phyloP scores from a whole-genome alignment of 2,113 vertebrate species.

The Psittacara wagleri region DNA sequence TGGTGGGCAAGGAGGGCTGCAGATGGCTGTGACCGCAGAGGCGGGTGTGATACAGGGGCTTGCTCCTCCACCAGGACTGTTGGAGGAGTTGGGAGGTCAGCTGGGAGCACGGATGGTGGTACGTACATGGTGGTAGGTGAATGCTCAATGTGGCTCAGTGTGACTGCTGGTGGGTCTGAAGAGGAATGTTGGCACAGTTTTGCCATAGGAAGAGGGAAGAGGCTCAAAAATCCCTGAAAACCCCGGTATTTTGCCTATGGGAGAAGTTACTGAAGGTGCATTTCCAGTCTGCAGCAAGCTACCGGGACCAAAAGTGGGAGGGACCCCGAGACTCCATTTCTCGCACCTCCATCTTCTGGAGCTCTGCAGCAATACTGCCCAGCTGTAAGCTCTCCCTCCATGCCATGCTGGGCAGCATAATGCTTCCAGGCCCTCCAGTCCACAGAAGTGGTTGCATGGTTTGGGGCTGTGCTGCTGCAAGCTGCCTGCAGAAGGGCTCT shows the following conservation, averaged over 20 bases:
- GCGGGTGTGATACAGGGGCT: rapidly evolving
- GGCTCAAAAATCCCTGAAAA: background rate
- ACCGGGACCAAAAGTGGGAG: background rate
- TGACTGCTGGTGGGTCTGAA: background rate
- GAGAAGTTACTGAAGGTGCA: background rate
- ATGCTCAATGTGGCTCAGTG: rapidly evolving
- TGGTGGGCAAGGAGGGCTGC: rapidly evolving
- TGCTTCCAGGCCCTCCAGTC: background rate
- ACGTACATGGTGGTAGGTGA: background rate
- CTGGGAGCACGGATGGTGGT: background rate
- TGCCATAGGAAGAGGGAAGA: background rate
- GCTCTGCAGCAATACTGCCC: background rate
- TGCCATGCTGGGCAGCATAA: rapidly evolving
- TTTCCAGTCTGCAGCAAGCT: background rate
- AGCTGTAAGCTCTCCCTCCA: background rate
- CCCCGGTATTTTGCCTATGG: rapidly evolving
- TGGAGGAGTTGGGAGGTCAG: background rate
- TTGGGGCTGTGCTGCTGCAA: rapidly evolving
- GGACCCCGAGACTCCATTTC: background rate
- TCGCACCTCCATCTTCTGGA: background rate
- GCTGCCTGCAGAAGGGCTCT: rapidly evolving
- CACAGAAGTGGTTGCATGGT: rapidly evolving
- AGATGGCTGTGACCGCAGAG: background rate
- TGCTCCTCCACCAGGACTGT: rapidly evolving
- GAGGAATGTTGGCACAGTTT: background rate